phyloP scores from a whole-genome alignment of 2,888 invertebrate genomes.

The Drosophila niveifrons region DNA sequence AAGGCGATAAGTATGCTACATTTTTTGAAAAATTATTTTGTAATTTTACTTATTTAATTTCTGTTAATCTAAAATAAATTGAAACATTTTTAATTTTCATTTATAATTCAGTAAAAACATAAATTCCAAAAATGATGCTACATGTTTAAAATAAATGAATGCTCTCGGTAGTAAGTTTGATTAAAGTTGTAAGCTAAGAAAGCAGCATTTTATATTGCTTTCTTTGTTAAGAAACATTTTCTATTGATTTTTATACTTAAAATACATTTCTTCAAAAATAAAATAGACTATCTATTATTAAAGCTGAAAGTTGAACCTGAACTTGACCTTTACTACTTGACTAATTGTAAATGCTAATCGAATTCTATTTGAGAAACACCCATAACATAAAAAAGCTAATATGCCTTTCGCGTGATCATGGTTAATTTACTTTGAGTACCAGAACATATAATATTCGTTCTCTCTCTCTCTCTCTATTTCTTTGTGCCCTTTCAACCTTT shows the following conservation, averaged over 20 bases:
- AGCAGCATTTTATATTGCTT: too few relatives aligned
- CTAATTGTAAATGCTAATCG: not conserved
- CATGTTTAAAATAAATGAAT: too few relatives aligned
- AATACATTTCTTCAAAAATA: too few relatives aligned
- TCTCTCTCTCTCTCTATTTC: not conserved
- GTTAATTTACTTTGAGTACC: not conserved
- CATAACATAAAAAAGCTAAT: conserved; percentile 1
- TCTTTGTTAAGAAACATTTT: too few relatives aligned
- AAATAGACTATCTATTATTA: too few relatives aligned
- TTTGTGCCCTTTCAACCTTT: not conserved
- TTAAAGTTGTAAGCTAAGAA: too few relatives aligned
- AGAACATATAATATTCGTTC: not conserved
- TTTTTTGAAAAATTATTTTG: not conserved
- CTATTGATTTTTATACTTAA: too few relatives aligned
- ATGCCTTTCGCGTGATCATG: not conserved
- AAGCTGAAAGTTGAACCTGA: not conserved
- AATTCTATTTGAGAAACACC: not conserved
- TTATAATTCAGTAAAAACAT: too few relatives aligned
- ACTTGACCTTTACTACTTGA: not conserved
- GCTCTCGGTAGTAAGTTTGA: too few relatives aligned
- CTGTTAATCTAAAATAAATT: too few relatives aligned
- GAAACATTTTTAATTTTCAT: too few relatives aligned
- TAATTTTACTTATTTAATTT: not conserved
- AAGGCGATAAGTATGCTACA: conserved; percentile 4
- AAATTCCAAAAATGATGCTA: too few relatives aligned